Conservation (phyloP, 2,888 invertebrate genomes). For the Xestia c-nigrum region DNA sequence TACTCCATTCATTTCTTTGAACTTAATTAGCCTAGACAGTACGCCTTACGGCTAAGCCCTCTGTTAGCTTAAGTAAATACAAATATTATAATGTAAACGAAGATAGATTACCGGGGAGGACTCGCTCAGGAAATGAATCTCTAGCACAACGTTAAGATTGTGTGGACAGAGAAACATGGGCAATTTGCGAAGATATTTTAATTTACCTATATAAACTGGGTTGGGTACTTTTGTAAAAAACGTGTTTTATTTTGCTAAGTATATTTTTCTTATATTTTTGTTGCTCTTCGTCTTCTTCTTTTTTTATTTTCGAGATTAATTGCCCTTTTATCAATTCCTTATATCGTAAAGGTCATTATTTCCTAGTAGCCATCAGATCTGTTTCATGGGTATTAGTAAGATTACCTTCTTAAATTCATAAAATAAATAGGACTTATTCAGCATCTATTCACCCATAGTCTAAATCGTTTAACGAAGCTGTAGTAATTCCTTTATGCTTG, state of each 20-base stretch:
- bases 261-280: too few species aligned
- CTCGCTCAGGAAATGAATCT: constrained; percentile 44
- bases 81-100: constrained; percentile 51
- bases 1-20: constrained; percentile 18
- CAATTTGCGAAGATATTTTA: constrained; percentile 23
- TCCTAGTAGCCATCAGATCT: neutral
- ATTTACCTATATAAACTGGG: neutral
- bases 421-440: neutral
- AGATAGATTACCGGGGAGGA: constrained; percentile 48
- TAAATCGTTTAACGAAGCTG: neutral
- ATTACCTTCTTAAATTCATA: too few species aligned
- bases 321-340: neutral
- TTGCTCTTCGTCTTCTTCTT: too few species aligned
- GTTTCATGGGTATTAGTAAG: neutral
- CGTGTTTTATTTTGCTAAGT: neutral
- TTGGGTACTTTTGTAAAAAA: neutral
- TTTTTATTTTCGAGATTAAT: neutral
- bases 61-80: constrained; percentile 23
- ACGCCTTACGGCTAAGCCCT: neutral
- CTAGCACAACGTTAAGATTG: constrained; percentile 10
- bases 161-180: neutral
- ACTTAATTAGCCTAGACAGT: constrained; percentile 15
- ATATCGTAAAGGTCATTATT: neutral
- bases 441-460: neutral
- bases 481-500: constrained; percentile 34